Evolutionary conservation across 1,140 invertebrate genomes (phyloP), one percentile per base, ranked within the genome.

Genomic region (Sesamia nonagrioides): DNA sequence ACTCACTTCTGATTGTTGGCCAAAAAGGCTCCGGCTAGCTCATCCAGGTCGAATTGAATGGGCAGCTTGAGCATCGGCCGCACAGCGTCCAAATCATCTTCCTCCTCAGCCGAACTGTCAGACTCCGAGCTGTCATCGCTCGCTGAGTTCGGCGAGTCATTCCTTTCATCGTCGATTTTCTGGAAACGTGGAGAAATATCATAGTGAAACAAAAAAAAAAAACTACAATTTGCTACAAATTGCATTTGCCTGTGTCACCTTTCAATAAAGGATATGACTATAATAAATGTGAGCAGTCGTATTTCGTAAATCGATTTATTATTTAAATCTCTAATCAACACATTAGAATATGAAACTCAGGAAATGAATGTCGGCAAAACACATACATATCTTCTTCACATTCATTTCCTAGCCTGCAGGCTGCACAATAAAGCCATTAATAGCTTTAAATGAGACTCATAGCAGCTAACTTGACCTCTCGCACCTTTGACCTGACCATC

Each of bases 21-120:
- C 87, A 97, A 95, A 89, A 97, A 95, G 33, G 96, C 97, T 52
- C 97, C 97, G 50, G 97, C 97, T 45, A 98, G 95, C 78, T 98
- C 97, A 84, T 97, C 97, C 45, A 98, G 96, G 93, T 98, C 97
- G 84, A 98, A 96, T 86, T 97, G 97, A 52, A 98, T 95, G 60
- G 97, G 97, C 84, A 98, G 92, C 89, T 97, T 97, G 84, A 97
- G 96, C 79, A 97, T 96, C 63, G 97, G 96, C 56, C 96, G 96
- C 78, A 96, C 95, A 82, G 96, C 87, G 63, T 94, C 92, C 45
- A 90, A 71, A 21, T 94, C 92, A 6, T 94, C 93, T 5, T 94
- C 92, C 6, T 94, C 93, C 60, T 93, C 93, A 0, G 88, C 88
- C 0, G 92, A 93, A 50, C 89, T 92, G 69, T 96, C 96, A 6